Percentiles rank a stretch among this genome's conserved stretches.
These are phyloP conservation scores for Artemia sp. DNA, from an alignment of 2,888 invertebrate species.

Conservation along the genomic window DNA sequence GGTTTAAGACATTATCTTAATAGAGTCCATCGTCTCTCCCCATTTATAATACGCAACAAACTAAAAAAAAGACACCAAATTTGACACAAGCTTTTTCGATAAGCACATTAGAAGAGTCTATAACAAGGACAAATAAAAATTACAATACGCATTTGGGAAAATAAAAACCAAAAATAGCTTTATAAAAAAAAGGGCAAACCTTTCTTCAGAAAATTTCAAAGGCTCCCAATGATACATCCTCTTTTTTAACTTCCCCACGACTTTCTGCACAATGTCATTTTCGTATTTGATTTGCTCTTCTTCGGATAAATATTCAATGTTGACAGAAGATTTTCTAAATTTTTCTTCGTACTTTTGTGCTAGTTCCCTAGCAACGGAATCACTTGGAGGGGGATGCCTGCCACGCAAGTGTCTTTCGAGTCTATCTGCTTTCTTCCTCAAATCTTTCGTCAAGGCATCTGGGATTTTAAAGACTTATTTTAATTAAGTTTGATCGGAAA, in stretches of 20 bases:
- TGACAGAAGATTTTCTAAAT: conserved; percentile 6
- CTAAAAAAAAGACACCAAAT: too few species aligned
- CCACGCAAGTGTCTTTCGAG: background rate
- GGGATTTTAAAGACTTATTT: background rate
- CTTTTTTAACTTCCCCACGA: background rate
- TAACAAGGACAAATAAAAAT: too few species aligned
- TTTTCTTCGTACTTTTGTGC: background rate
- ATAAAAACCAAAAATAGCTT: too few species aligned
- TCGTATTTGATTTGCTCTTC: background rate
- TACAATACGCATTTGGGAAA: too few species aligned
- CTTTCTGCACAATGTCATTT: conserved; percentile 4
- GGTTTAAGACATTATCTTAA: too few species aligned
- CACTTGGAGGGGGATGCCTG: background rate
- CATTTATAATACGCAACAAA: too few species aligned
- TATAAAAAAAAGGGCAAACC: background rate
- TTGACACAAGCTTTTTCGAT: too few species aligned
- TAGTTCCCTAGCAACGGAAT: background rate
- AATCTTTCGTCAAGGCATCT: conserved; percentile 10
- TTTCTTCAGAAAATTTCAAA: background rate
- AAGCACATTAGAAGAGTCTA: too few species aligned
- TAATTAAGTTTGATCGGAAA: too few species aligned
- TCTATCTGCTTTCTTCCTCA: background rate
- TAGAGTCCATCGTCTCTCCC: too few species aligned
- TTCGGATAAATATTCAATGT: background rate
- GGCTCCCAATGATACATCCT: conserved; percentile 6